Percentiles rank a stretch among this genome's conserved stretches.
Conservation (phyloP, 2,797 vertebrate species). For the Pipistrellus kuhlii region DNA sequence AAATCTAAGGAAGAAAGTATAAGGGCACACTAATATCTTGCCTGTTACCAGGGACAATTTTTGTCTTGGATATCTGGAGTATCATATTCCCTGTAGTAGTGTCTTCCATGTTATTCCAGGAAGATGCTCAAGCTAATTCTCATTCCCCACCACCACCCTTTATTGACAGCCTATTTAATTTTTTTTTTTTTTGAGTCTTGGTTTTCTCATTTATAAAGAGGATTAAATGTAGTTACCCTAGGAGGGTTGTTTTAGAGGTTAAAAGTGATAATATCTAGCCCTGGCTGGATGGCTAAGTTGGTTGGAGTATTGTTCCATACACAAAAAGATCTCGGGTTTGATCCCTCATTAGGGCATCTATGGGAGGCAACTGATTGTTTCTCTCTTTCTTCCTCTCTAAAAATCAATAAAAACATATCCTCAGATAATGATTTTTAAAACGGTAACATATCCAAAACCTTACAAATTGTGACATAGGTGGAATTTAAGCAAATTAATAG, state of each 20-base stretch:
- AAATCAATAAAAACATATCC: neutral
- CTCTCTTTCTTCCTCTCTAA: neutral
- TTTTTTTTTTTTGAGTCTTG: neutral
- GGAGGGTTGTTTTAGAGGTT: neutral
- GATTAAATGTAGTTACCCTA: neutral
- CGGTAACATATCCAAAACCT: neutral
- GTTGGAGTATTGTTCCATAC: neutral
- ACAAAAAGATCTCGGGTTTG: neutral
- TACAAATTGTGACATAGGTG: neutral
- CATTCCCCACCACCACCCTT: neutral
- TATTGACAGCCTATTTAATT: neutral
- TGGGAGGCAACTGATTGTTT: neutral
- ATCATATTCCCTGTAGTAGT: neutral
- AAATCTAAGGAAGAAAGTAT: neutral
- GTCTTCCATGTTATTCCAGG: neutral
- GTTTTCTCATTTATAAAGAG: slow-evolving; percentile 22
- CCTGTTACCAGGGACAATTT: neutral
- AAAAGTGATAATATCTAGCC: neutral
- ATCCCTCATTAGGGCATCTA: neutral
- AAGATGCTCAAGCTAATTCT: neutral
- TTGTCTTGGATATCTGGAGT: neutral
- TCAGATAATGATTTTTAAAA: neutral
- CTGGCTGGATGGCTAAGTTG: neutral
- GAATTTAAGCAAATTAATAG: neutral
- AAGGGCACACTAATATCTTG: neutral